These are phyloP conservation scores for Zophobas atratus DNA, from an alignment of 1,140 invertebrate genomes.

Conservation along the genomic window DNA sequence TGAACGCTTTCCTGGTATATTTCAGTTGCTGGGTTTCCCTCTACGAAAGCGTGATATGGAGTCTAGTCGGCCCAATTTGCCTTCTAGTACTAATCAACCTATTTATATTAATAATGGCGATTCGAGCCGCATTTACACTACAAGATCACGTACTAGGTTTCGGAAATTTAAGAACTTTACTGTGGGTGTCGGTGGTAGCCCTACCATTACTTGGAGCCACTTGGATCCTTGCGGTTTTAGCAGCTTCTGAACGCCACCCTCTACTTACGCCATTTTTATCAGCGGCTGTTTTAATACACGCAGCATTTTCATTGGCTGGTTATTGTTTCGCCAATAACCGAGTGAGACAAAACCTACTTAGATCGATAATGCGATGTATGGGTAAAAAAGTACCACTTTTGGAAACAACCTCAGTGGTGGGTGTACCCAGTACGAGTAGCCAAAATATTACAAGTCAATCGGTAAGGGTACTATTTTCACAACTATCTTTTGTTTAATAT, in stretches of 20 bases:
- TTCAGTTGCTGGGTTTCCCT: slow-evolving; percentile 94
- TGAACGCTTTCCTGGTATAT: background rate
- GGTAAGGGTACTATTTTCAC: slow-evolving; percentile 65
- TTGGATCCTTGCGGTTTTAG: slow-evolving; percentile 87
- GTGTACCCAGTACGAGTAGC: slow-evolving; percentile 77
- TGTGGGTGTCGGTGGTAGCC: slow-evolving; percentile 88
- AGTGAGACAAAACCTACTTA: slow-evolving; percentile 79
- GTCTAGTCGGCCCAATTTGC: slow-evolving; percentile 89
- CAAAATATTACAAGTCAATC: slow-evolving; percentile 79
- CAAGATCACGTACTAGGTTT: slow-evolving; percentile 93
- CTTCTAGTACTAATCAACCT: slow-evolving; percentile 84
- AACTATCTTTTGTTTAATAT: slow-evolving; percentile 8
- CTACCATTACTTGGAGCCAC: slow-evolving; percentile 83
- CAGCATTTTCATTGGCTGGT: slow-evolving; percentile 85
- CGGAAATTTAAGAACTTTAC: slow-evolving; percentile 86
- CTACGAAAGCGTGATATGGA: slow-evolving; percentile 93
- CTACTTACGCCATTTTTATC: slow-evolving; percentile 82
- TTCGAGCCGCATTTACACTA: slow-evolving; percentile 91
- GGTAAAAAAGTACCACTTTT: slow-evolving; percentile 89
- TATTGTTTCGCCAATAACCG: slow-evolving; percentile 87
- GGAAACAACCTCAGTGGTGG: slow-evolving; percentile 79
- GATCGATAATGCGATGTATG: slow-evolving; percentile 79
- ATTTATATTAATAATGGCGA: slow-evolving; percentile 85
- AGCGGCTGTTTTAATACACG: slow-evolving; percentile 79
- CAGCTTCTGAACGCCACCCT: slow-evolving; percentile 83